Evolutionary conservation across 64 coral and sea anemone species (phyloP).

Genomic region (Stichodactyla mertensii): DNA sequence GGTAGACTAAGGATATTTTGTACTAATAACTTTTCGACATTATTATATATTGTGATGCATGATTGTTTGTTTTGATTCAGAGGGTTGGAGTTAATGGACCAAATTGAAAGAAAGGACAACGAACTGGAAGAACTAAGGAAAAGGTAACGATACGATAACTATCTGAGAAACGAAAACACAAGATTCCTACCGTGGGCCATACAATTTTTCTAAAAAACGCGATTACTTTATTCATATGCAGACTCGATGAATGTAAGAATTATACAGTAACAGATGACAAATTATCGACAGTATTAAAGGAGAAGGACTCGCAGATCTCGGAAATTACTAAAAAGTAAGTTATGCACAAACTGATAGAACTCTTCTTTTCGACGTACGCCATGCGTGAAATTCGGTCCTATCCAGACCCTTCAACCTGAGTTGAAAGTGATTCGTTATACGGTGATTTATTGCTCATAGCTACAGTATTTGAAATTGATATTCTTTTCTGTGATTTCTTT

Average conservation of each 20-base stretch:
- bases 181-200: not conserved
- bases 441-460: no score
- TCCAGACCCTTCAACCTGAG: no score
- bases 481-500: not conserved
- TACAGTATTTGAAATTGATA: not conserved
- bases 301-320: conserved; percentile 56
- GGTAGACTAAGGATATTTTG: not conserved
- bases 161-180: not conserved
- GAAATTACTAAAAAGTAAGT: conserved; percentile 51
- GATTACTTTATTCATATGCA: not conserved
- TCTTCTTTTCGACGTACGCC: no score
- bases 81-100: conserved; percentile 58
- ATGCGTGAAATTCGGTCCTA: no score
- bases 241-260: conserved; percentile 66
- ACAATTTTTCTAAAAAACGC: not conserved
- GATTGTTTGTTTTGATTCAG: conserved; percentile 13
- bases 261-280: conserved; percentile 44
- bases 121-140: conserved; percentile 48
- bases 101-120: conserved; percentile 61
- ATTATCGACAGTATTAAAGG: conserved; percentile 35
- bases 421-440: no score
- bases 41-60: not conserved
- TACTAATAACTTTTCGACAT: not conserved
- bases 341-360: no score
- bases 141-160: conserved; percentile 23